phyloP scores from a whole-genome alignment of 2,888 invertebrate genomes.

The Stenoptilia bipunctidactyla region DNA sequence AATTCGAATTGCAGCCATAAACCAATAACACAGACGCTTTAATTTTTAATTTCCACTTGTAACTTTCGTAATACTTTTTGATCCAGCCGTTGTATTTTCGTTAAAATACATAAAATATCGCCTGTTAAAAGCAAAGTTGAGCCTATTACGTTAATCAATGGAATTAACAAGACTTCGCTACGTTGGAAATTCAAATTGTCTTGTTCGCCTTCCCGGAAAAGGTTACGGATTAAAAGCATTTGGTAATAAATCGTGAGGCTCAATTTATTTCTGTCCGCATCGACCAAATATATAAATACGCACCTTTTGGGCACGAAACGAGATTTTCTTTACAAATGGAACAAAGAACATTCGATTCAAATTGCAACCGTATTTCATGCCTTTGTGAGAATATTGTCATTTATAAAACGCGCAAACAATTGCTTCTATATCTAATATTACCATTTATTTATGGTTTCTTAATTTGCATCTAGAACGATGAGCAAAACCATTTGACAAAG shows the following conservation, averaged over 20 bases:
- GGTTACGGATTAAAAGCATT: conserved; percentile 60
- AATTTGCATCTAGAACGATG: no score
- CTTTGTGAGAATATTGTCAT: conserved; percentile 20
- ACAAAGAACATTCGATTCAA: conserved; percentile 52
- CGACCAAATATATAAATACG: conserved; percentile 19
- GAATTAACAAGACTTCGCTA: conserved; percentile 20
- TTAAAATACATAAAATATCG: conserved; percentile 10
- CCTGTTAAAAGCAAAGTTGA: background rate
- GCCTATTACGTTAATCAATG: conserved; percentile 16
- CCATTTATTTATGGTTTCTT: no score
- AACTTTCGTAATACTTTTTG: background rate
- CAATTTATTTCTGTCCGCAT: conserved; percentile 57
- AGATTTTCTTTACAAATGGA: conserved; percentile 37
- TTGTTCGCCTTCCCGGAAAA: conserved; percentile 28
- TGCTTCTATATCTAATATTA: no score
- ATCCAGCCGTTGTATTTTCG: conserved; percentile 4
- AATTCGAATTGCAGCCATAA: conserved; percentile 30
- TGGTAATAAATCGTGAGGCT: conserved; percentile 57
- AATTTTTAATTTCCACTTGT: conserved; percentile 4
- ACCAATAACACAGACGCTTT: conserved; percentile 18
- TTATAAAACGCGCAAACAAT: no score
- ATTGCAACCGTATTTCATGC: conserved; percentile 26
- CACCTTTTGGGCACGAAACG: conserved; percentile 41
- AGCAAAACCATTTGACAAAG: no score
- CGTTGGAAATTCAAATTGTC: conserved; percentile 33